Evolutionary conservation across 35 echinoderm and acorn worm species (phyloP), one percentile per base, ranked within the genome.

Genomic region (Diadema setosum): DNA sequence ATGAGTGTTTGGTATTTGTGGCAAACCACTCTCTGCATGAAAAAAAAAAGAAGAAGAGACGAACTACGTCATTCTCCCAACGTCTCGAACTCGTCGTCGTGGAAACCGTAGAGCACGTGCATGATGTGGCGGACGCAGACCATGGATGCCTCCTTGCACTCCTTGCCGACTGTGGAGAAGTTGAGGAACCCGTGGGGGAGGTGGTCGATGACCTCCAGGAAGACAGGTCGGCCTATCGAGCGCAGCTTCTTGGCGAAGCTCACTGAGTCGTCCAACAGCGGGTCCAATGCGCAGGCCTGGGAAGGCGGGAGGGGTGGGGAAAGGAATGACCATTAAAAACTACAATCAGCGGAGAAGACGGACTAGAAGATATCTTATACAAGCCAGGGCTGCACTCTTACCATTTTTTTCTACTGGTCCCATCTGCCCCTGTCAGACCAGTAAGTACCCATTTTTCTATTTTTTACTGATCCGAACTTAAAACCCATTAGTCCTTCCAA

Each of bases 161-260:
- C 96, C 15, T 91, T 99, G 16, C 96, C 89, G 46, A 93, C 93
- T 4, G 82, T 86, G 15, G 85, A 89, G 89, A 99, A 99, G 83
- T 94, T 94, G 55, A 99, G 96, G 74, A 99, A 99, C 23, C 96
- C 96, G 41, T 99, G 96, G 42, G 96, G 96, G 55, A 99, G 89
- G 30, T 88, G 27, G 45, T 92, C 86, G 1, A 99, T 56, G 42
- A 99, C 70, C 52, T 99, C 92, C 0, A 99, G 60, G 45, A 91
- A 60, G 16, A 99, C 96, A 30, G 89, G 92, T 12, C 82, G 70
- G 27, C 80, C 74, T 17, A 92, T 55, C 7, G 75, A 20, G 44
- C 87, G 86, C n/a, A 94, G 87, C 41, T 83, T 90, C 42, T 89
- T 94, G 82, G 96, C 92, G 84, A 99, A 99, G 69, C 83, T 93